A percentile compares a stretch with the other conserved stretches of the same genome.
These are phyloP conservation scores for Hydractinia symbiolongicarpus DNA, from an alignment of 30 jellyfish, hydroid and myxozoan species.

Conservation along the genomic window DNA sequence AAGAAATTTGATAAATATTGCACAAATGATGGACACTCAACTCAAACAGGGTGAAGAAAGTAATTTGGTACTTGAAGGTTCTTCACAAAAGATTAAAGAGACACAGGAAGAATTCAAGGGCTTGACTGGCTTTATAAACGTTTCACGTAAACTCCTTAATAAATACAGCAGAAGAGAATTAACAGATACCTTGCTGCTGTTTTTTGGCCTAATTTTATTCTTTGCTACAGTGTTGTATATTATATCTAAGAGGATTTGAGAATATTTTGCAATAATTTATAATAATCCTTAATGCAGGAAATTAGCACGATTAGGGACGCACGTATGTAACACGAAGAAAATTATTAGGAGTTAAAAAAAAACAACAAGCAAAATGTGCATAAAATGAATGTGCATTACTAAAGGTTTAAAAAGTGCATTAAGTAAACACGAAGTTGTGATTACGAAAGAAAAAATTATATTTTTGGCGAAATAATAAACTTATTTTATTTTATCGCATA, in stretches of 20 bases:
- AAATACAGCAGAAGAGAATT: slow-evolving; percentile 73
- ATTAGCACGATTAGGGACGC: too few relatives aligned
- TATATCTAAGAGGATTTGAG: slow-evolving; percentile 63
- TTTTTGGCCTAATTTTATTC: slow-evolving; percentile 74
- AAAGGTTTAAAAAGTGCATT: too few relatives aligned
- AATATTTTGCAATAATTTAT: too few relatives aligned
- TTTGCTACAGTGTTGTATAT: slow-evolving; percentile 84
- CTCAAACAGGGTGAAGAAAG: slow-evolving; percentile 72
- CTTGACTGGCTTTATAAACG: slow-evolving; percentile 72
- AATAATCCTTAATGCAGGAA: too few relatives aligned
- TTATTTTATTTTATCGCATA: too few relatives aligned
- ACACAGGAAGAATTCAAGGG: slow-evolving; percentile 90
- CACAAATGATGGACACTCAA: slow-evolving; percentile 82
- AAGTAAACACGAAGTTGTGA: too few relatives aligned
- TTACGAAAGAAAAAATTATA: too few relatives aligned
- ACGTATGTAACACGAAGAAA: too few relatives aligned
- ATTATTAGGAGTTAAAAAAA: too few relatives aligned
- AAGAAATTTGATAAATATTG: slow-evolving; percentile 50
- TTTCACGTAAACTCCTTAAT: slow-evolving; percentile 66
- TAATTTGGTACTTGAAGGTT: slow-evolving; percentile 52
- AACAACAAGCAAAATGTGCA: too few relatives aligned
- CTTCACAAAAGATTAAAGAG: slow-evolving; percentile 59
- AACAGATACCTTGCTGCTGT: slow-evolving; percentile 74
- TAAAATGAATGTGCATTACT: too few relatives aligned
- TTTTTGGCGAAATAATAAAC: too few relatives aligned